A percentile compares a stretch with the other conserved stretches of the same genome.
Evolutionary conservation across 2,888 invertebrate genomes (phyloP).

Genomic region (Lasioglossum villosulum): DNA sequence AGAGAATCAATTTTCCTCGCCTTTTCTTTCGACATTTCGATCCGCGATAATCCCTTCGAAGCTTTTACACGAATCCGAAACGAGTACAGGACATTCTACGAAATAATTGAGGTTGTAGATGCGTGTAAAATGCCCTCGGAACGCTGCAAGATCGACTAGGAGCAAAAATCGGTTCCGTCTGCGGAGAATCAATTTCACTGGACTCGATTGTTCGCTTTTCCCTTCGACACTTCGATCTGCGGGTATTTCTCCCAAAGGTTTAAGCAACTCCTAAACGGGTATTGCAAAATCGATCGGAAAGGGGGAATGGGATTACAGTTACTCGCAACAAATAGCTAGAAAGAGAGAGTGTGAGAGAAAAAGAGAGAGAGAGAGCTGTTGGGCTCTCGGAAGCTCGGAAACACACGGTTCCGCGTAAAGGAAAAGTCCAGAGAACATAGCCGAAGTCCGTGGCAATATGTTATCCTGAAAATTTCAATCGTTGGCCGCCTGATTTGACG

Average conservation of each 20-base stretch:
- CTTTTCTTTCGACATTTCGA: background rate
- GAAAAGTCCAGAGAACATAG: background rate
- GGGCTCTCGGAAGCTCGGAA: background rate
- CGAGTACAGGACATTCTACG: background rate
- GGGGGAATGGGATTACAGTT: background rate
- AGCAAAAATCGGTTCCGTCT: background rate
- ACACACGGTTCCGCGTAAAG: background rate
- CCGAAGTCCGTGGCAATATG: background rate
- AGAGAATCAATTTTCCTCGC: too few relatives aligned
- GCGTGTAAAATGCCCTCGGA: background rate
- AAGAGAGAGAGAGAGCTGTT: background rate
- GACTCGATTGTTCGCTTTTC: background rate
- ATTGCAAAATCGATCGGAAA: background rate
- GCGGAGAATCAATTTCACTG: background rate
- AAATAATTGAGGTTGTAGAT: background rate
- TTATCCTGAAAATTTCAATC: constrained; percentile 4
- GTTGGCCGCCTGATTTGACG: background rate
- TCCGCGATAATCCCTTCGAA: too few relatives aligned
- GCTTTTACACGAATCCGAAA: background rate
- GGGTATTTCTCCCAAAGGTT: background rate
- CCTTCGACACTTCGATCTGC: background rate
- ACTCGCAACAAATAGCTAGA: background rate
- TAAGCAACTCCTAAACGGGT: background rate
- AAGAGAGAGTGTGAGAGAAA: too few relatives aligned
- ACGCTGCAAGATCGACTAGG: background rate